A percentile compares a stretch with the other conserved stretches of the same genome.
phyloP scores from a whole-genome alignment of 2,888 invertebrate genomes.

The Melolontha melolontha region DNA sequence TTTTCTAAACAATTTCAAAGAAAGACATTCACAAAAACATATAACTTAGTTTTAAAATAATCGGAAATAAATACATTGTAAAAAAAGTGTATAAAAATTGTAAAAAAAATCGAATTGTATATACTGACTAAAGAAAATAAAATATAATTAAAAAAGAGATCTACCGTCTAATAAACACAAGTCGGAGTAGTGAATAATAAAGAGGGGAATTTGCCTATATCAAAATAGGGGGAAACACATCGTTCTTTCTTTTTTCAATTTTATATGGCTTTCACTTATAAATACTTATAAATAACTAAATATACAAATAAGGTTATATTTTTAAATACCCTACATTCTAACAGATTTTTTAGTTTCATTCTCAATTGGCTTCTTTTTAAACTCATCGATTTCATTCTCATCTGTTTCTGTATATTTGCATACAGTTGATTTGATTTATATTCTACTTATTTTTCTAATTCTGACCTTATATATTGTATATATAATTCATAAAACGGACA shows the following conservation, averaged over 20 bases:
- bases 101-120: constrained; percentile 4
- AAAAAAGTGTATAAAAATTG: constrained; percentile 11
- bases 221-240: constrained; percentile 20
- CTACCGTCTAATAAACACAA: constrained; percentile 10
- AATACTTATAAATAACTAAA: constrained; percentile 37
- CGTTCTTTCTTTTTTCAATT: neutral
- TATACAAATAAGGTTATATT: constrained; percentile 40
- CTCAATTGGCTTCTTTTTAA: constrained; percentile 17
- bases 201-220: neutral
- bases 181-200: neutral
- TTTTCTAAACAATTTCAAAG: neutral
- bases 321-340: constrained; percentile 23
- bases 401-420: neutral
- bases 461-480: no score
- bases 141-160: constrained; percentile 25
- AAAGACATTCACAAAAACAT: neutral
- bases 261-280: constrained; percentile 19
- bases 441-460: no score
- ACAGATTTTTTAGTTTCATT: constrained; percentile 15
- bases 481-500: neutral
- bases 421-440: no score
- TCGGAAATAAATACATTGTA: constrained; percentile 14
- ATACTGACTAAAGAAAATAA: neutral
- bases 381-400: constrained; percentile 6
- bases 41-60: neutral